Evolutionary conservation across 2,113 vertebrate species (phyloP).

Genomic region (Riparia riparia): DNA sequence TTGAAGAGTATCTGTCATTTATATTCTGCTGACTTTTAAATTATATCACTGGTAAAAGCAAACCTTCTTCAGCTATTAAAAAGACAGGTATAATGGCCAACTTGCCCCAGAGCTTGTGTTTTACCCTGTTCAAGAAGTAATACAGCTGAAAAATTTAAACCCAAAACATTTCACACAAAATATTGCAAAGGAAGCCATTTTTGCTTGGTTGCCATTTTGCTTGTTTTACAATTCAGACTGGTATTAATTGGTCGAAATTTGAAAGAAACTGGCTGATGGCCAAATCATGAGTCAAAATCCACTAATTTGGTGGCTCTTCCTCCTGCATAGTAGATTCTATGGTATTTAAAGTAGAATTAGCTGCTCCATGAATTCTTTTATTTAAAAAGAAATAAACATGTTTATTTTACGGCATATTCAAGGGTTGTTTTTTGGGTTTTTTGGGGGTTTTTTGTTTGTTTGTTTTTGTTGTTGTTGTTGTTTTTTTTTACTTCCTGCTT

Average conservation of each 20-base stretch:
- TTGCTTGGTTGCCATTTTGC: neutral
- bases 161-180: neutral
- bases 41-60: neutral
- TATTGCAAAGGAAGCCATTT: neutral
- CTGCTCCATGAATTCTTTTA: neutral
- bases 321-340: neutral
- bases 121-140: neutral
- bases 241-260: neutral
- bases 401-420: neutral
- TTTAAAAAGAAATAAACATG: neutral
- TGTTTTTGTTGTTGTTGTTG: no score
- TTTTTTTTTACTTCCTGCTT: neutral
- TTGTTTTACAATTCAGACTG: neutral
- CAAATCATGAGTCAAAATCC: neutral
- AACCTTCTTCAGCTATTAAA: neutral
- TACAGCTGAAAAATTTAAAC: neutral
- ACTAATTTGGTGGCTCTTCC: neutral
- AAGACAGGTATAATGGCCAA: neutral
- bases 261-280: neutral
- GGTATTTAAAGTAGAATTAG: neutral
- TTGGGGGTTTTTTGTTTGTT: no score
- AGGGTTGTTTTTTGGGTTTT: no score
- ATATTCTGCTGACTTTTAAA: neutral
- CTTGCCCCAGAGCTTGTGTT: neutral
- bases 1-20: neutral